Base-by-base conservation (phyloP, 1,140 invertebrate genomes). In the Drosophila tristis region DNA sequence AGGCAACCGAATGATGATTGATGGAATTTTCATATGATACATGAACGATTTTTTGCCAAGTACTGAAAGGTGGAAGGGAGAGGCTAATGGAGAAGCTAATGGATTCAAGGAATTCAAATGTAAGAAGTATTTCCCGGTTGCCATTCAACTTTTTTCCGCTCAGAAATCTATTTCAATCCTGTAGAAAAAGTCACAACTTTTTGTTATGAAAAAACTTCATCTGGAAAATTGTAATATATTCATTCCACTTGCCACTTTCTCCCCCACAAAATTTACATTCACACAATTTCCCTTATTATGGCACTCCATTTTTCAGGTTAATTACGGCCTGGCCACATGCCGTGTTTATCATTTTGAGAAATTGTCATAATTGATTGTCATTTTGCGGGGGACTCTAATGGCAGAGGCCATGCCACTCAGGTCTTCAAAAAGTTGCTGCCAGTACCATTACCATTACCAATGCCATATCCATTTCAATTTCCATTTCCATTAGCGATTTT, bases 341-440 rank as follows among this genome's bases (percentile, higher is more conserved):
- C 60, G 61, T 59, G 73, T 63, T 78, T 82, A 81, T 82, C 63
- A 70, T 70, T 70, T 55, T 50, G 62, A 78, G 57, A 82, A 82
- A 82, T 68, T 82, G 78, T 73, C 79, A 81, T 64, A 82, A 71
- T 82, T 82, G 79, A 82, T 78, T 81, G 79, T 68, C 80, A 74
- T 67, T 79, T 58, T 29, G 53, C 16, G 63, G 67, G 26, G 26
- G 5, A 6, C 1, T 20, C 20, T 20, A 20, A 20, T 20, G 53
- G 65, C 66, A 15, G 13, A 26, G n/a, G 59, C 25, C 29, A 31
- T 44, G 8, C 35, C 25, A 35, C 25, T 48, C 47, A 78, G 66
- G 47, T 55, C 44, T 44, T 11, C 15, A 47, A 39, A 35, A 74
- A 67, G 62, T 74, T 57, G 35, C 65, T 58, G 35, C 35, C 51